phyloP scores from a whole-genome alignment of 2,888 invertebrate genomes.

The Heliconius sara region DNA sequence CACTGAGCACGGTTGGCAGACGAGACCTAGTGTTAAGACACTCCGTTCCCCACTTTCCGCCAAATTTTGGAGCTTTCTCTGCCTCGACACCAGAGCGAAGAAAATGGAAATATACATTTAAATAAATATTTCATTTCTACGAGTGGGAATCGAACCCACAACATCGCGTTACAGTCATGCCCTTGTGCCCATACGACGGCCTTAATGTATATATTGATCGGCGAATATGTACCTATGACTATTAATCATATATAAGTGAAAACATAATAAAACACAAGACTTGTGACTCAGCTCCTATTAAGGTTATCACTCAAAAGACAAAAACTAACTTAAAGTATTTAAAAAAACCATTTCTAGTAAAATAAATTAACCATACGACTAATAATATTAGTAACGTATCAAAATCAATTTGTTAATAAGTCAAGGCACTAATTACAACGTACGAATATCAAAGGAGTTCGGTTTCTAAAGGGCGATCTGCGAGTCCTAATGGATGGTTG shows the following conservation, averaged over 20 bases:
- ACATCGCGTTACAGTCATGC: too few species aligned
- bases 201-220: too few species aligned
- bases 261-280: neutral
- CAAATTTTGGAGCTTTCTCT: too few species aligned
- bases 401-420: conserved; percentile 45
- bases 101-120: too few species aligned
- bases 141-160: too few species aligned
- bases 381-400: neutral
- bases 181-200: too few species aligned
- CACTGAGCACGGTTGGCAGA: too few species aligned
- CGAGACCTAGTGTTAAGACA: too few species aligned
- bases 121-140: too few species aligned
- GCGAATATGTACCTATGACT: neutral
- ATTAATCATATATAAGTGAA: neutral
- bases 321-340: neutral
- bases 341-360: neutral
- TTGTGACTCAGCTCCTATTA: neutral
- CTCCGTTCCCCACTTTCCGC: too few species aligned
- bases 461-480: conserved; percentile 45
- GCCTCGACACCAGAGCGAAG: too few species aligned
- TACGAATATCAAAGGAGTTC: conserved; percentile 46
- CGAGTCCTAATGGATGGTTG: conserved; percentile 50
- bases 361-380: neutral
- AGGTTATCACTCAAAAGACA: neutral
- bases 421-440: conserved; percentile 41